Percentiles rank a stretch among this genome's conserved stretches.
Conservation (phyloP, 2,113 vertebrate genomes). For the Cottus gobio region DNA sequence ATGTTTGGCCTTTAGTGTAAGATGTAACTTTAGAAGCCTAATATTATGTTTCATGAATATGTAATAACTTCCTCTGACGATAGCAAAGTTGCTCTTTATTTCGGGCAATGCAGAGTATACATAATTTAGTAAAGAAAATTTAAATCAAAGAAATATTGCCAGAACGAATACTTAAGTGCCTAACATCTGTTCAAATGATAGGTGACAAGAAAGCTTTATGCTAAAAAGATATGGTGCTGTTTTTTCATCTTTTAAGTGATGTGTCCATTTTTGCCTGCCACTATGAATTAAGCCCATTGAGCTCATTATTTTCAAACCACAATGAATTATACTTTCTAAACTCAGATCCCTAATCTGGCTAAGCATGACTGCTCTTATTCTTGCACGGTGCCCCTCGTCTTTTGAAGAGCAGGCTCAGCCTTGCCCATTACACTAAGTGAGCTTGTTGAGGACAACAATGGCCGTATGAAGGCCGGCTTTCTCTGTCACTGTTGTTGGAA, state of each 20-base stretch:
- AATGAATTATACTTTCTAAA: constrained; percentile 62
- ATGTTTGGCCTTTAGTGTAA: neutral
- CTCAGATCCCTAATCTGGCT: constrained; percentile 68
- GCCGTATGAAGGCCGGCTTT: constrained; percentile 69
- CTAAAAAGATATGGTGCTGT: neutral
- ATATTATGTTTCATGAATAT: neutral
- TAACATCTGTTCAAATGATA: neutral
- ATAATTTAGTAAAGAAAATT: neutral
- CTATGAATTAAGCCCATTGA: constrained; percentile 57
- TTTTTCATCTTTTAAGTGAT: constrained; percentile 20
- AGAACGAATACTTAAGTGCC: neutral
- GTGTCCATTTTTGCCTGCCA: constrained; percentile 50
- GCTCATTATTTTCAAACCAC: constrained; percentile 60
- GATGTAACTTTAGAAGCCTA: neutral
- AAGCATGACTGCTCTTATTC: constrained; percentile 78
- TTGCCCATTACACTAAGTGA: constrained; percentile 78
- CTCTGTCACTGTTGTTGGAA: constrained; percentile 69
- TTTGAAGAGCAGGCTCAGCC: constrained; percentile 63
- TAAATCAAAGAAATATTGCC: too few relatives aligned
- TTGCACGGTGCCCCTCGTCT: constrained; percentile 58
- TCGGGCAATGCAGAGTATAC: neutral
- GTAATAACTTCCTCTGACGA: neutral
- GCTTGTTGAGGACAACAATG: constrained; percentile 76
- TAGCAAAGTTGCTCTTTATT: neutral
- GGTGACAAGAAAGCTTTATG: neutral